Conservation (phyloP, 1,140 invertebrate species). For the Cepaea nemoralis region DNA sequence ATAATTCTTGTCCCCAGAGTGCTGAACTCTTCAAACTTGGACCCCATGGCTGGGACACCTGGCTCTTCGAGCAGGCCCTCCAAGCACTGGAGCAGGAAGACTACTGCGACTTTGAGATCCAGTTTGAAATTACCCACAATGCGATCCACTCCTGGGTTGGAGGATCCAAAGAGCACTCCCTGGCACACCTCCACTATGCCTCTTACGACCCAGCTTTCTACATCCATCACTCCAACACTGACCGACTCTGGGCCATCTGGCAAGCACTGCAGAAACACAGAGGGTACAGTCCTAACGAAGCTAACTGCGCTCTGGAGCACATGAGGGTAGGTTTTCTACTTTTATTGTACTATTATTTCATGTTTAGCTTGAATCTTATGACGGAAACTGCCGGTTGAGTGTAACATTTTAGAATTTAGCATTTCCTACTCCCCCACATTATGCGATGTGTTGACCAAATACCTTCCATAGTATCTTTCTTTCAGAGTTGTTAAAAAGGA, state of each 20-base stretch:
- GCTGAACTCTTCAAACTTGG: constrained; percentile 13
- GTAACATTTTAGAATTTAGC: too few relatives aligned
- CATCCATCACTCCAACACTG: constrained; percentile 48
- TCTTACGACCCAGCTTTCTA: constrained; percentile 51
- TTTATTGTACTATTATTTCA: too few relatives aligned
- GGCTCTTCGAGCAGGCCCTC: constrained; percentile 44
- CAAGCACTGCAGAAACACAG: constrained; percentile 49
- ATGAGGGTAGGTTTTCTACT: constrained; percentile 19
- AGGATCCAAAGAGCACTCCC: constrained; percentile 41
- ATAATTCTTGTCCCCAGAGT: too few relatives aligned
- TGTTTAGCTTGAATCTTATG: too few relatives aligned
- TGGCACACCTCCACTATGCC: constrained; percentile 50
- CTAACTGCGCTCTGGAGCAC: constrained; percentile 49
- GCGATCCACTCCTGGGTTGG: constrained; percentile 50
- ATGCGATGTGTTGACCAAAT: too few relatives aligned
- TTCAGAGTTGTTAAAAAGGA: too few relatives aligned
- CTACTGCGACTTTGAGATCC: constrained; percentile 54
- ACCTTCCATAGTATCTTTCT: too few relatives aligned
- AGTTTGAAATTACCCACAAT: constrained; percentile 52
- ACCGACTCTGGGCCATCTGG: constrained; percentile 51
- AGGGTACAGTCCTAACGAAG: constrained; percentile 42
- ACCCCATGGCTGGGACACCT: constrained; percentile 46
- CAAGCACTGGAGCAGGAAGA: constrained; percentile 51
- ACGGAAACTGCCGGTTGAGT: too few relatives aligned
- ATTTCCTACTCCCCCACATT: too few relatives aligned